These are phyloP conservation scores for Malachius bipustulatus DNA, from an alignment of 2,888 invertebrate species.

Conservation along the genomic window DNA sequence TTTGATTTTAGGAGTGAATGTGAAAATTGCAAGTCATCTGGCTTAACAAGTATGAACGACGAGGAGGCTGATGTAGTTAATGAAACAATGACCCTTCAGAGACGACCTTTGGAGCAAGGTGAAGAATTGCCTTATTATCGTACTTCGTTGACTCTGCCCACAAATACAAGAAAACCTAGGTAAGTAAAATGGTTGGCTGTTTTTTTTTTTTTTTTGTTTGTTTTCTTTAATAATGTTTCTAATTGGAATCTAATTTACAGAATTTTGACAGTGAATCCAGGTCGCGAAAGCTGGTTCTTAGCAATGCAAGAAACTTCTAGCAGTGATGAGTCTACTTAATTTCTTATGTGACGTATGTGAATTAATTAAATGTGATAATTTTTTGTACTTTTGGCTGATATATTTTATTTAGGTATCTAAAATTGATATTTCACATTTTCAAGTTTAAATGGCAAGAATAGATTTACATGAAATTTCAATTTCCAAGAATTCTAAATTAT, in stretches of 20 bases:
- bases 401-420: too few relatives aligned
- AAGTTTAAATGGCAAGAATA: too few relatives aligned
- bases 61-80: slow-evolving; percentile 45
- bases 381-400: too few relatives aligned
- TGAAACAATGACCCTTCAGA: slow-evolving; percentile 58
- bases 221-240: not conserved
- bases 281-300: slow-evolving; percentile 41
- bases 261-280: slow-evolving; percentile 19
- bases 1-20: slow-evolving; percentile 52
- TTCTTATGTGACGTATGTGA: too few relatives aligned
- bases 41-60: slow-evolving; percentile 42
- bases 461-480: too few relatives aligned
- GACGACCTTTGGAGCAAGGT: slow-evolving; percentile 41
- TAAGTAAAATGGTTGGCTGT: too few relatives aligned
- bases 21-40: slow-evolving; percentile 72
- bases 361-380: too few relatives aligned
- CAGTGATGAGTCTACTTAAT: slow-evolving; percentile 18
- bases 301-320: slow-evolving; percentile 41
- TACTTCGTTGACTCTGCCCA: slow-evolving; percentile 52
- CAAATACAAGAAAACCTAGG: slow-evolving; percentile 46
- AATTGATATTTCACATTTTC: too few relatives aligned
- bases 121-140: slow-evolving; percentile 46
- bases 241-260: slow-evolving; percentile 7
- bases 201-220: too few relatives aligned
- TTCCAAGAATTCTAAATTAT: too few relatives aligned